Conservation (phyloP, 23 tunicate species). For the Trididemnum clinides region DNA sequence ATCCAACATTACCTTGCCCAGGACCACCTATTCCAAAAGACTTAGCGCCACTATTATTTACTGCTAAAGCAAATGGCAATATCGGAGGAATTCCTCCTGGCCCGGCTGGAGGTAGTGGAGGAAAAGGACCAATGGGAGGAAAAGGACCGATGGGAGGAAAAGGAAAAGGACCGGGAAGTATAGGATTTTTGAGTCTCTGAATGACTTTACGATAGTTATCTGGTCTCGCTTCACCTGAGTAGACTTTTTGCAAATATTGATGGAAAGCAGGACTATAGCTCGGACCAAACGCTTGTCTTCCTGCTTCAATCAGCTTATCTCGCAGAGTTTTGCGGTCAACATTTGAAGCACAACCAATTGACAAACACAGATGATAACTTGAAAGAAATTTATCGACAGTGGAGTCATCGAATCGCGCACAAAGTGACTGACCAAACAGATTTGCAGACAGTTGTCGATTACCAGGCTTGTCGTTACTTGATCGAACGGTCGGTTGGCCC, state of each 20-base stretch:
- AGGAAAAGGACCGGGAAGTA: not conserved
- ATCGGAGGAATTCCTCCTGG: not conserved
- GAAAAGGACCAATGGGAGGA: not conserved
- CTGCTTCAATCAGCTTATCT: not conserved
- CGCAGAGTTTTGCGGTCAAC: not conserved
- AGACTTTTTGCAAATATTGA: slow-evolving; percentile 19
- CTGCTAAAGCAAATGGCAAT: no score
- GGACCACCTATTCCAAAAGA: not conserved
- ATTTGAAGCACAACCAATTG: slow-evolving; percentile 62
- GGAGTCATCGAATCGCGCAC: slow-evolving; percentile 37
- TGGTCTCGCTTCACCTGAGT: slow-evolving; percentile 58
- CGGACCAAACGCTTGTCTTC: not conserved
- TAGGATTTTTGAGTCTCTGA: not conserved
- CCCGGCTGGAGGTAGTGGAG: not conserved
- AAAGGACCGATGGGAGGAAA: not conserved
- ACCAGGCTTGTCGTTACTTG: slow-evolving; percentile 40
- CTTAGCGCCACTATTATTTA: not conserved
- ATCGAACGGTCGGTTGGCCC: slow-evolving; percentile 32
- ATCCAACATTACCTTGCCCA: not conserved
- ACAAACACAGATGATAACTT: slow-evolving; percentile 61
- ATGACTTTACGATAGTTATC: slow-evolving; percentile 64
- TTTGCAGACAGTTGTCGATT: not conserved
- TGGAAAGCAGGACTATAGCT: not conserved
- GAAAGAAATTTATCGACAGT: slow-evolving; percentile 32
- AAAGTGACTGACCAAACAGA: slow-evolving; percentile 55